Conservation (phyloP, 2,888 invertebrate genomes). For the Nomada flava region DNA sequence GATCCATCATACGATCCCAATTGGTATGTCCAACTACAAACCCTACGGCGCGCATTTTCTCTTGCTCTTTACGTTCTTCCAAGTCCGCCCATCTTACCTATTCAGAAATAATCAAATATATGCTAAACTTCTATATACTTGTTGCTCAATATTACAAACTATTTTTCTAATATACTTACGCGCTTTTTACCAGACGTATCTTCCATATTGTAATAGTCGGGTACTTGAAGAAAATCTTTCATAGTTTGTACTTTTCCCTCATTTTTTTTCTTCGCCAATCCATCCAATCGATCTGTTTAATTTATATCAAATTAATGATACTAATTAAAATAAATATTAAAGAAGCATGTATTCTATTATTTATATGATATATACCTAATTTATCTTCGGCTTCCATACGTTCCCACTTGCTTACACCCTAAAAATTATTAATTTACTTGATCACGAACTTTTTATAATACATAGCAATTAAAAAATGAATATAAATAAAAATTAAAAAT, state of each 20-base stretch:
- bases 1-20: constrained; percentile 98
- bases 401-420: constrained; percentile 83
- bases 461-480: background rate
- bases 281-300: constrained; percentile 95
- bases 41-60: constrained; percentile 97
- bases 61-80: constrained; percentile 96
- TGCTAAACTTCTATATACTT: background rate
- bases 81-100: constrained; percentile 99
- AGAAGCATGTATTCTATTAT: background rate
- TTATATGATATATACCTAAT: constrained; percentile 74
- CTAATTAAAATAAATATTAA: background rate
- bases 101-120: constrained; percentile 34
- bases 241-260: constrained; percentile 89
- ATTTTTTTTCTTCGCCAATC: constrained; percentile 90
- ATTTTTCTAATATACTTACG: constrained; percentile 86
- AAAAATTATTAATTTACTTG: constrained; percentile 54
- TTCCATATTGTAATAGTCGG: constrained; percentile 88
- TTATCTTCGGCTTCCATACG: constrained; percentile 83
- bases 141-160: constrained; percentile 25
- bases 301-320: constrained; percentile 20
- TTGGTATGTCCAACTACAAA: constrained; percentile 99
- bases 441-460: background rate
- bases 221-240: constrained; percentile 95
- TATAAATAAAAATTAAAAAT: constrained; percentile 30
- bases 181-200: constrained; percentile 93